Conservation (phyloP, 2,797 vertebrate genomes). For the Lophura swinhoii region DNA sequence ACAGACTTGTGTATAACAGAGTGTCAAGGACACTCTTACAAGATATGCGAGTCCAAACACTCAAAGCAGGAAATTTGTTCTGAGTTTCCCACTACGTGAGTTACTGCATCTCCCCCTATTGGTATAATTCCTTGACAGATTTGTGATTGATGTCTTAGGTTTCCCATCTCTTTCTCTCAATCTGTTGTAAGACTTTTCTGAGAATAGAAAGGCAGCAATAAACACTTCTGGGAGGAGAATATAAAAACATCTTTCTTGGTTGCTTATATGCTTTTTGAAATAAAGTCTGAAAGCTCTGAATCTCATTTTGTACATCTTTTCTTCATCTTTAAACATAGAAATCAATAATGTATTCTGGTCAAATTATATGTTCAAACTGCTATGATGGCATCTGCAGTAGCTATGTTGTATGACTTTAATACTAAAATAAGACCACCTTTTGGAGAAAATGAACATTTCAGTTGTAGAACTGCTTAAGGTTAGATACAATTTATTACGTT, state of each 20-base stretch:
- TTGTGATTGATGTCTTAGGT: not conserved
- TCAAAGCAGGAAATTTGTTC: not conserved
- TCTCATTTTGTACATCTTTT: not conserved
- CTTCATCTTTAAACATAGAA: not conserved
- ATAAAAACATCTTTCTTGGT: not conserved
- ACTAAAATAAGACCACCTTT: not conserved
- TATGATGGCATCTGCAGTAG: not conserved
- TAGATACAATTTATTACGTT: not conserved
- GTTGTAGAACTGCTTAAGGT: not conserved
- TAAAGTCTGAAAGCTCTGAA: not conserved
- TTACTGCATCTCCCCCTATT: not conserved
- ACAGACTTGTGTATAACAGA: not conserved
- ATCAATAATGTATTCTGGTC: not conserved
- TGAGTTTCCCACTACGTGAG: not conserved
- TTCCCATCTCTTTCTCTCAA: not conserved
- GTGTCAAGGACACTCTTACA: not conserved
- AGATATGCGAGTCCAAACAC: not conserved
- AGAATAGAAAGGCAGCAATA: not conserved
- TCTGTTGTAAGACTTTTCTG: not conserved
- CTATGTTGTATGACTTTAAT: not conserved
- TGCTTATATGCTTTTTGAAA: not conserved
- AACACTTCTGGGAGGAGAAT: not conserved
- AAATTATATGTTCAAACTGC: not conserved
- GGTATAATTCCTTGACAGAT: not conserved
- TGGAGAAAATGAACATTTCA: conserved; percentile 1